These are phyloP conservation scores for Augiades crinisus DNA, from an alignment of 2,888 invertebrate genomes.

Conservation along the genomic window DNA sequence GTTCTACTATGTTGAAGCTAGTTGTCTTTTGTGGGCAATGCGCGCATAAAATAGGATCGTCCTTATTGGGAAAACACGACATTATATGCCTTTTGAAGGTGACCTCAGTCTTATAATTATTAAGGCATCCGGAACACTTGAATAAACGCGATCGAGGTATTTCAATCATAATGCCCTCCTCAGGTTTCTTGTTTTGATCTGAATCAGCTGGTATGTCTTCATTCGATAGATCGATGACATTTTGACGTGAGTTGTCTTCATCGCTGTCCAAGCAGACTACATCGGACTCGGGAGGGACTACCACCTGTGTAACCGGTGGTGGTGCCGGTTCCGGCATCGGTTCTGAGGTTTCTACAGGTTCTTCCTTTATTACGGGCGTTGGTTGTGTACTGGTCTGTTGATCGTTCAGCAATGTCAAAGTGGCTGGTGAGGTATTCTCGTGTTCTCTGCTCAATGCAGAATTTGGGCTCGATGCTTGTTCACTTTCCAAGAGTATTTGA, in stretches of 20 bases:
- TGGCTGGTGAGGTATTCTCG: not conserved
- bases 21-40: conserved; percentile 32
- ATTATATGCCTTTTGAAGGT: conserved; percentile 50
- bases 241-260: conserved; percentile 47
- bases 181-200: not conserved
- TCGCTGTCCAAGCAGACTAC: conserved; percentile 66
- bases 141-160: conserved; percentile 33
- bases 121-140: conserved; percentile 50
- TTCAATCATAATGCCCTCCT: not conserved
- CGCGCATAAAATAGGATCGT: conserved; percentile 35
- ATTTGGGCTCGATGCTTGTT: not conserved
- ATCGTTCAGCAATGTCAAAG: not conserved
- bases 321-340: not conserved
- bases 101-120: conserved; percentile 32
- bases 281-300: conserved; percentile 26
- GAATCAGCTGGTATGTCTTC: conserved; percentile 32
- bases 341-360: conserved; percentile 33
- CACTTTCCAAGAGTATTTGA: not conserved
- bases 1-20: conserved; percentile 39
- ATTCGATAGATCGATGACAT: conserved; percentile 46
- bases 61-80: conserved; percentile 29
- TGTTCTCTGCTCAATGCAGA: not conserved
- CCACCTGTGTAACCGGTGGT: too few species aligned
- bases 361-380: conserved; percentile 44
- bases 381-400: conserved; percentile 24